Evolutionary conservation across 2,888 invertebrate species (phyloP), one percentile per base, ranked within the genome.

Genomic region (Danaus chrysippus): DNA sequence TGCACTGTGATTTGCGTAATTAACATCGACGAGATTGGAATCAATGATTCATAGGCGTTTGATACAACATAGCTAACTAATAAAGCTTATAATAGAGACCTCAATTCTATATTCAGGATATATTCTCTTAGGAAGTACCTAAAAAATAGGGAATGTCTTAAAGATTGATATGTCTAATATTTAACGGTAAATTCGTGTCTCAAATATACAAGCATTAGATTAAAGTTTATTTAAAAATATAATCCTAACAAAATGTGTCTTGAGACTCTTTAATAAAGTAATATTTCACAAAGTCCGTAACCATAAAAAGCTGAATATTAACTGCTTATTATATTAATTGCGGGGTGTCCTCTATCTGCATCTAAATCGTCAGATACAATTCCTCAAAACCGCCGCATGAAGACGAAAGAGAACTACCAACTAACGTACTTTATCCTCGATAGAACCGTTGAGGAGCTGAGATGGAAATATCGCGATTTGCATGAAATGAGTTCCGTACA

Each of bases 311-410:
- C 76, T 76, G 77, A 75, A 71, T 77, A 70, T 73, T 73, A 75
- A 76, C 73, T 70, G 77, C 80, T 84, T 82, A 87, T 86, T 84
- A 87, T 84, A 82, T 87, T 84, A 82, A 84, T 85, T 56, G 57
- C 42, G 46, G 54, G 42, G 54, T 49, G 19, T 59, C 46, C 54
- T 52, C 44, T 59, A 59, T 62, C 66, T 54, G 60, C 58, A 53
- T 59, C 56, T 58, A 49, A 58, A 58, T 79, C 78, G 75, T 70
- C 69, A 57, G 57, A 72, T 70, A 76, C 77, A 73, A 56, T 71
- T 70, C 72, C 70, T 71, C 74, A 69, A 73, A 80, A 82, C 75
- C 74, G 75, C 76, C 73, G 74, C 71, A 75, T 79, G 77, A 76
- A 73, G 64, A 63, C 62, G 68, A 75, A 75, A 73, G 77, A 75